Evolutionary conservation across 2,113 vertebrate genomes (phyloP).

Genomic region (Plecturocebus donacophilus): DNA sequence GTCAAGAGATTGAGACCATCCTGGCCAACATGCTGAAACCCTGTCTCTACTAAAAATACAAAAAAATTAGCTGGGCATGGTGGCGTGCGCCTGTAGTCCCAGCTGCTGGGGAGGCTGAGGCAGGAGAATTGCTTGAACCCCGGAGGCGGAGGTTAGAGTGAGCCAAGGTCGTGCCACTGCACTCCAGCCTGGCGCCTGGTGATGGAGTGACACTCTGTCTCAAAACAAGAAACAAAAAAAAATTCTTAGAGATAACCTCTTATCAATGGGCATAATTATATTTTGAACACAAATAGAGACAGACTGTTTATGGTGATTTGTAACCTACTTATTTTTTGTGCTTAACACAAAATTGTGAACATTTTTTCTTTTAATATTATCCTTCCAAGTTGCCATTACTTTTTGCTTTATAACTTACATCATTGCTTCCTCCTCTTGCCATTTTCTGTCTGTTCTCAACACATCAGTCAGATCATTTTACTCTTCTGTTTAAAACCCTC

Average conservation of each 20-base stretch:
- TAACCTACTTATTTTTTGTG: neutral
- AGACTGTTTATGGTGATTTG: neutral
- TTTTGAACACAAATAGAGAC: neutral
- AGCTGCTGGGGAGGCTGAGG: too few species aligned
- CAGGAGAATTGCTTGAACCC: too few species aligned
- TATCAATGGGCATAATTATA: neutral
- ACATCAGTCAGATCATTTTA: neutral
- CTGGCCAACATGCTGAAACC: too few species aligned
- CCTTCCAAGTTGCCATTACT: neutral
- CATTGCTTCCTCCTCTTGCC: neutral
- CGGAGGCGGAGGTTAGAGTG: too few species aligned
- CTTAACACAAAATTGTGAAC: neutral
- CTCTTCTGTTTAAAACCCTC: neutral
- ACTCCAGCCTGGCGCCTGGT: too few species aligned
- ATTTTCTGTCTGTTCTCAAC: neutral
- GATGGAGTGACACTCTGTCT: too few species aligned
- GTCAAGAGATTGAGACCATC: too few species aligned
- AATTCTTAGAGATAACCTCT: neutral
- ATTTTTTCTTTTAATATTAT: neutral
- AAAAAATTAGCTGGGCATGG: too few species aligned
- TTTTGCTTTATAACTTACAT: neutral
- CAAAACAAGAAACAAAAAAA: neutral
- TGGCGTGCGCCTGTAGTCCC: too few species aligned
- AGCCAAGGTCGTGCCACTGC: too few species aligned
- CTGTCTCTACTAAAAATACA: too few species aligned